Conservation (phyloP, 2,797 vertebrate species). For the Melanotaenia maccullochi region DNA sequence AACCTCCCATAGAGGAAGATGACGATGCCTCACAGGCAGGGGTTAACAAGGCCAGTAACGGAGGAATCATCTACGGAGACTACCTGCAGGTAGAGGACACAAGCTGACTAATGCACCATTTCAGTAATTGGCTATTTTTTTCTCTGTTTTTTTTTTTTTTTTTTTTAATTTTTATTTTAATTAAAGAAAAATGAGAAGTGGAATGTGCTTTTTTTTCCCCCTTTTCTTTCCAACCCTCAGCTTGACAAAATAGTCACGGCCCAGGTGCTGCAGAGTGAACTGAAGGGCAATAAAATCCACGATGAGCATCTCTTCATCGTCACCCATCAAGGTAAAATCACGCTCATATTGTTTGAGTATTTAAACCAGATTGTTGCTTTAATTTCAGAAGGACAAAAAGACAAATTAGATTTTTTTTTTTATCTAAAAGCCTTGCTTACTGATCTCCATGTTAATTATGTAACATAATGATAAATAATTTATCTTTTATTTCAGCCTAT, state of each 20-base stretch:
- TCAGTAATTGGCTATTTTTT: background rate
- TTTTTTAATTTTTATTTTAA: background rate
- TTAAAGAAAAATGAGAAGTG: background rate
- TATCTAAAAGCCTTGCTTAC: background rate
- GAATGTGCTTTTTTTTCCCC: background rate
- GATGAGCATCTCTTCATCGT: conserved; percentile 99
- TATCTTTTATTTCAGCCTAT: conserved; percentile 84
- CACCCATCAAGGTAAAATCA: conserved; percentile 93
- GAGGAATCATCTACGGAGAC: conserved; percentile 90
- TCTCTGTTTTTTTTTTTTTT: background rate
- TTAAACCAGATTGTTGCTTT: background rate
- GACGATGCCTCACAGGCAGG: conserved; percentile 87
- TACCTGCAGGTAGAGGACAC: conserved; percentile 88
- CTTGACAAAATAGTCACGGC: conserved; percentile 91
- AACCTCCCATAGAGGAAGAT: conserved; percentile 79
- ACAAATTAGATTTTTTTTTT: background rate
- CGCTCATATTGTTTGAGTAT: background rate
- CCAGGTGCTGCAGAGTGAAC: conserved; percentile 93
- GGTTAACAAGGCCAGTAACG: conserved; percentile 89
- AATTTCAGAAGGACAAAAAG: no score
- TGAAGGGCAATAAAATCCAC: conserved; percentile 93
- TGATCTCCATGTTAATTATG: background rate
- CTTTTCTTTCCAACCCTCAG: conserved; percentile 77
- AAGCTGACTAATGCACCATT: background rate
- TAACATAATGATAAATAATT: background rate